Evolutionary conservation across 2,113 vertebrate genomes (phyloP).

Genomic region (Lepus americanus): DNA sequence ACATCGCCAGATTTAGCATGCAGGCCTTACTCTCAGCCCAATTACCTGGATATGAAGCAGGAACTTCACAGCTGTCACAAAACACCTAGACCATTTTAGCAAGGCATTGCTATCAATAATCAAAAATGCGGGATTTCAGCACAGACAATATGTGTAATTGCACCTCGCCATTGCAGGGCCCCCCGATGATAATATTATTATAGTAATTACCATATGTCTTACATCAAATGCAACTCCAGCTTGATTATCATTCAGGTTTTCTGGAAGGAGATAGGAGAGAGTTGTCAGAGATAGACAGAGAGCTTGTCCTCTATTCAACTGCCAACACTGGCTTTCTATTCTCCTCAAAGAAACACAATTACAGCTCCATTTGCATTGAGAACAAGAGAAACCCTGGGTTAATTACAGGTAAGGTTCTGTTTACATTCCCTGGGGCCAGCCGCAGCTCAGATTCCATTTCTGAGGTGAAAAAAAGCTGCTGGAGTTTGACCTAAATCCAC

Average conservation of each 20-base stretch:
- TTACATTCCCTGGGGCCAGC: conserved; percentile 70
- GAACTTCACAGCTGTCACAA: conserved; percentile 72
- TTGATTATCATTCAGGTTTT: conserved; percentile 76
- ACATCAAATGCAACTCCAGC: conserved; percentile 78
- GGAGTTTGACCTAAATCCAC: conserved; percentile 75
- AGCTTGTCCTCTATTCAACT: conserved; percentile 71
- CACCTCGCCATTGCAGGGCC: conserved; percentile 63
- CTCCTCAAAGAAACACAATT: conserved; percentile 72
- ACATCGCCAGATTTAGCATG: conserved; percentile 67
- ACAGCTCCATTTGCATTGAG: conserved; percentile 78
- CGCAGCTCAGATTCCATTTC: conserved; percentile 77
- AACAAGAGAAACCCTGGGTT: conserved; percentile 67
- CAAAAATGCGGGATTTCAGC: conserved; percentile 60
- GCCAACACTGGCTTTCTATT: conserved; percentile 65
- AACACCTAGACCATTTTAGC: conserved; percentile 53
- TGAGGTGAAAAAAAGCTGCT: conserved; percentile 63
- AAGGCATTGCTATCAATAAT: conserved; percentile 76
- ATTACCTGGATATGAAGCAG: conserved; percentile 68
- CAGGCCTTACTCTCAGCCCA: conserved; percentile 74
- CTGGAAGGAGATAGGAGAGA: conserved; percentile 66
- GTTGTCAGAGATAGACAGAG: conserved; percentile 70
- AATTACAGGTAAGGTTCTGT: conserved; percentile 78
- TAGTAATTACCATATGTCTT: conserved; percentile 69
- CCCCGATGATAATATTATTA: conserved; percentile 74
- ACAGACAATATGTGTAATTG: conserved; percentile 75